Evolutionary conservation across 2,797 vertebrate genomes (phyloP).

Genomic region (Ataeniobius toweri): DNA sequence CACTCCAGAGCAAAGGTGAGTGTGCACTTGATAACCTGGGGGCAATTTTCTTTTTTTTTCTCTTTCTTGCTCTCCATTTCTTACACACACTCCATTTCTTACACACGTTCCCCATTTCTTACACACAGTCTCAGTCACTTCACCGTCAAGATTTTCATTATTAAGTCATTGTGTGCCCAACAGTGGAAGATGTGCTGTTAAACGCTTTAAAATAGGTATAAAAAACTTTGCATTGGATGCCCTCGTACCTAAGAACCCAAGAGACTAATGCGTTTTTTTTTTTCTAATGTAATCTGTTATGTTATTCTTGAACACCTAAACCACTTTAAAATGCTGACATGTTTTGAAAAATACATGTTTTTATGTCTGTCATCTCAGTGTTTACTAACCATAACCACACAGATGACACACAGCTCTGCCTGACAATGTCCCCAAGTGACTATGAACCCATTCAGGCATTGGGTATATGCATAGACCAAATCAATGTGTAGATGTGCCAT

Average conservation of each 20-base stretch:
- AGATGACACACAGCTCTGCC: too few species aligned
- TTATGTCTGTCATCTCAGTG: not conserved
- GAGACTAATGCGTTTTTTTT: not conserved
- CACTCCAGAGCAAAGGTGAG: constrained; percentile 45
- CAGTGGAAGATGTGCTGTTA: not conserved
- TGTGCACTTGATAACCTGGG: constrained; percentile 44
- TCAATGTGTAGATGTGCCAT: too few species aligned
- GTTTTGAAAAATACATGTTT: constrained; percentile 10
- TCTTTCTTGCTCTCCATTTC: not conserved
- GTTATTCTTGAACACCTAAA: constrained; percentile 39
- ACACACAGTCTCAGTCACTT: not conserved
- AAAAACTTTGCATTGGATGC: constrained; percentile 24
- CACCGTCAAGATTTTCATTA: constrained; percentile 20
- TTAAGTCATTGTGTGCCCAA: constrained; percentile 18
- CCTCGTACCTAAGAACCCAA: too few species aligned
- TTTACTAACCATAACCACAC: not conserved
- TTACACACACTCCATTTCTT: too few species aligned
- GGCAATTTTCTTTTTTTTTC: constrained; percentile 24
- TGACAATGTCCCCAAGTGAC: too few species aligned
- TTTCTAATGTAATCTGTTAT: constrained; percentile 36
- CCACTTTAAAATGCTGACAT: constrained; percentile 32
- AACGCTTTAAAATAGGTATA: constrained; percentile 12
- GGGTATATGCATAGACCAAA: too few species aligned
- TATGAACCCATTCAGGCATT: too few species aligned
- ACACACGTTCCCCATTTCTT: not conserved